Conservation (phyloP, 2,888 invertebrate genomes). For the Tetranychus truncatus region DNA sequence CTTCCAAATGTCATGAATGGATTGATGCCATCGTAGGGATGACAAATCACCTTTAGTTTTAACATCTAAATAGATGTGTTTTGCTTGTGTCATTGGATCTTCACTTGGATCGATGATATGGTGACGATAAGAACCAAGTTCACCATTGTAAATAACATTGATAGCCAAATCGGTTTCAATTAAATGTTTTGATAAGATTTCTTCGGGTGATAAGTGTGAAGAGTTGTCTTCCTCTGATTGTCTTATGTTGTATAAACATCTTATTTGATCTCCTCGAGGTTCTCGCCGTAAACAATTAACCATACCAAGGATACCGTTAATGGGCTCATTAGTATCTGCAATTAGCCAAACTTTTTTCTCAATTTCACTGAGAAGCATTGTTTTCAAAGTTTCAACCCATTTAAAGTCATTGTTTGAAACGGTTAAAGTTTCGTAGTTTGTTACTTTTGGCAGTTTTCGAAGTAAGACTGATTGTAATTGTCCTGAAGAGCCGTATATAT, state of each 20-base stretch:
- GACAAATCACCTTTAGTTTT: conserved; percentile 49
- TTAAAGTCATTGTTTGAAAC: background rate
- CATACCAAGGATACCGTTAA: conserved; percentile 37
- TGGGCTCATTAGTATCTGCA: conserved; percentile 10
- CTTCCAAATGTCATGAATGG: conserved; percentile 11
- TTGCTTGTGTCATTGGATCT: background rate
- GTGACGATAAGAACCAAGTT: conserved; percentile 37
- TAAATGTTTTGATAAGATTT: conserved; percentile 24
- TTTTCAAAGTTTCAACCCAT: conserved; percentile 9
- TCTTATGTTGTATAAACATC: conserved; percentile 21
- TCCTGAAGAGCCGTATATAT: no score
- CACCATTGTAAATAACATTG: conserved; percentile 35
- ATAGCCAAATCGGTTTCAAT: conserved; percentile 35
- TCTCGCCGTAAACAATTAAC: conserved; percentile 37
- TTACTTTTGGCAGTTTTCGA: background rate
- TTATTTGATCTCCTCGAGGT: conserved; percentile 30
- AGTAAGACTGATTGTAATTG: conserved; percentile 4
- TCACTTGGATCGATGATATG: background rate
- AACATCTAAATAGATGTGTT: conserved; percentile 70
- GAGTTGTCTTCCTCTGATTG: conserved; percentile 3
- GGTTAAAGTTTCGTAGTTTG: background rate
- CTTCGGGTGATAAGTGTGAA: conserved; percentile 2
- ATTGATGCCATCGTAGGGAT: conserved; percentile 16
- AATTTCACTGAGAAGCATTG: background rate
- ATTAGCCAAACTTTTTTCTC: conserved; percentile 33